Conservation (phyloP, 2,113 vertebrate species). For the Emydocephalus ijimae region DNA sequence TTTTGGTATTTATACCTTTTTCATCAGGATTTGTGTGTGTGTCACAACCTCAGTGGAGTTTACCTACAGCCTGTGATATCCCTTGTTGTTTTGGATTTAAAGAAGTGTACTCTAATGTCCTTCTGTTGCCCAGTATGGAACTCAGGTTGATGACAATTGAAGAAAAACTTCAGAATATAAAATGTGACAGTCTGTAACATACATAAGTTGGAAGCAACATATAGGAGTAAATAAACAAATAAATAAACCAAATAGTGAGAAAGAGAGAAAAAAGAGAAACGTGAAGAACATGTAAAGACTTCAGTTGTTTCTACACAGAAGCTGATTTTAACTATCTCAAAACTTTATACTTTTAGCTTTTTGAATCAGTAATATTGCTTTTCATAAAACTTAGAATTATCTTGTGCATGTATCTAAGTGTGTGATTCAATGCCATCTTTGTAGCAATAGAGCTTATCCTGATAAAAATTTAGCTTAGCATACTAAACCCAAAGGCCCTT, state of each 20-base stretch:
- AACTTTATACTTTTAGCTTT: constrained; percentile 49
- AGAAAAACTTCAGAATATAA: constrained; percentile 72
- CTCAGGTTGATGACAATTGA: constrained; percentile 67
- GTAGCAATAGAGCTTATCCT: constrained; percentile 28
- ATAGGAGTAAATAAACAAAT: constrained; percentile 61
- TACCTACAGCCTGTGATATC: constrained; percentile 67
- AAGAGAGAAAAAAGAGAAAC: constrained; percentile 71
- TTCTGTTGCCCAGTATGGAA: constrained; percentile 65
- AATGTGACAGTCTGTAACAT: constrained; percentile 73
- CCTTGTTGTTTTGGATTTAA: constrained; percentile 67
- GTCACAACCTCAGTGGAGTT: constrained; percentile 63
- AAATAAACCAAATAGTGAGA: constrained; percentile 69
- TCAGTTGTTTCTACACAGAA: constrained; percentile 56
- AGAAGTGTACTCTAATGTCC: constrained; percentile 64
- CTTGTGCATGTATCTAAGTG: constrained; percentile 37
- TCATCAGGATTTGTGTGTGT: constrained; percentile 61
- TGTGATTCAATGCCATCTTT: constrained; percentile 29
- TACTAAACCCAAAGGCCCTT: constrained; percentile 54
- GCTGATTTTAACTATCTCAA: constrained; percentile 44
- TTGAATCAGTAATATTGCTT: constrained; percentile 36
- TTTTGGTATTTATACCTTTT: constrained; percentile 59
- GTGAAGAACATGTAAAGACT: constrained; percentile 73
- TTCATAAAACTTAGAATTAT: constrained; percentile 43
- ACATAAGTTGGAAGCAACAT: constrained; percentile 66
- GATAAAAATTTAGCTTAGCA: constrained; percentile 45